Conservation (phyloP, 2,797 vertebrate species). For the Brachyrhaphis roseni region DNA sequence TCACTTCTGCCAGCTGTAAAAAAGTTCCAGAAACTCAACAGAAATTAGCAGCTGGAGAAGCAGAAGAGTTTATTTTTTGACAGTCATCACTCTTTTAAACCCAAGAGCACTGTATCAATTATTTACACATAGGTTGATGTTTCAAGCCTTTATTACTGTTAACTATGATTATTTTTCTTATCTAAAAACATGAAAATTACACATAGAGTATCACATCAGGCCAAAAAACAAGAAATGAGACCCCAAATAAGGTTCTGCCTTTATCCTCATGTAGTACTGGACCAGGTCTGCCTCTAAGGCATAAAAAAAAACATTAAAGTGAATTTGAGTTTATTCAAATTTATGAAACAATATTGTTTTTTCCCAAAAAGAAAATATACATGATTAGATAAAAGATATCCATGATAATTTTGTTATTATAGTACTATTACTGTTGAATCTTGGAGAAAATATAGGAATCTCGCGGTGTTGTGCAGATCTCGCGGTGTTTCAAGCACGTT, state of each 20-base stretch:
- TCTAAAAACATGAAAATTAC: not conserved
- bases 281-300: not conserved
- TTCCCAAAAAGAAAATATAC: too few species aligned
- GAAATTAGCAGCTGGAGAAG: not conserved
- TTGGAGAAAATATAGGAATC: not conserved
- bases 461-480: slow-evolving; percentile 1
- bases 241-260: not conserved
- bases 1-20: not conserved
- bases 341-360: not conserved
- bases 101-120: not conserved
- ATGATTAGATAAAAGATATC: too few species aligned
- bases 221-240: not conserved
- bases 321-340: not conserved
- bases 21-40: not conserved
- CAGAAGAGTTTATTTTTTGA: not conserved
- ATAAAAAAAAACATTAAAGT: not conserved
- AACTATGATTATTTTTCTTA: not conserved
- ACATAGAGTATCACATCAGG: not conserved
- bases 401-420: too few species aligned
- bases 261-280: not conserved
- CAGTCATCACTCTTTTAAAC: not conserved
- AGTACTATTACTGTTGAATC: too few species aligned
- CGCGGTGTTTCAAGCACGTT: slow-evolving; percentile 15
- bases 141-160: not conserved
- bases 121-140: not conserved